Percentiles rank a stretch among this genome's conserved stretches.
These are phyloP conservation scores for Oncorhynchus masou DNA, from an alignment of 2,113 vertebrate species.

Conservation along the genomic window DNA sequence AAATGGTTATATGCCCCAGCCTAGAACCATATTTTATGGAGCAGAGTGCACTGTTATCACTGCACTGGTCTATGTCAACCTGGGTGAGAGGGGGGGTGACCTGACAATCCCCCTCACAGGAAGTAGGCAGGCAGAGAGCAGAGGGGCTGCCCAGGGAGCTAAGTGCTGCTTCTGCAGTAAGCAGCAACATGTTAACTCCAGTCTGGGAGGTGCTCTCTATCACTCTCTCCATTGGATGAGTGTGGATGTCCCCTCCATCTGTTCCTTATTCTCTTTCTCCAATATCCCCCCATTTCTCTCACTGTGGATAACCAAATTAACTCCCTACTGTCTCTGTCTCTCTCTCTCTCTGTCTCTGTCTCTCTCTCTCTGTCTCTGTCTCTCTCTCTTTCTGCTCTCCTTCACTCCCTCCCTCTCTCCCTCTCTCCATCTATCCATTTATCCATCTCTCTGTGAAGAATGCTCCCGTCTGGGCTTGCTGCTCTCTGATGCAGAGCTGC, in stretches of 20 bases:
- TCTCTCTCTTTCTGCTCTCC: too few species aligned
- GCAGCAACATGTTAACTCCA: conserved; percentile 44
- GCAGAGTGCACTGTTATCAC: background rate
- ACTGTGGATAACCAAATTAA: too few species aligned
- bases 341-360: too few species aligned
- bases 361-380: too few species aligned
- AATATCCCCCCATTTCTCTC: too few species aligned
- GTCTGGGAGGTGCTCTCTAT: conserved; percentile 29
- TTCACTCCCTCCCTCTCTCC: too few species aligned
- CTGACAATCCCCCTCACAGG: too few species aligned
- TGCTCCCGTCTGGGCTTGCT: background rate
- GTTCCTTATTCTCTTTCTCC: conserved; percentile 13
- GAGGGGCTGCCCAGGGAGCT: conserved; percentile 17
- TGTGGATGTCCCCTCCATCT: background rate
- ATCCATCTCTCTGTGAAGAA: background rate
- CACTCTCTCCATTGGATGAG: background rate
- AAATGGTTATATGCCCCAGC: background rate
- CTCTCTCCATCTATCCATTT: too few species aligned
- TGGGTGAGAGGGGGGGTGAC: too few species aligned
- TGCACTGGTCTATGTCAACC: conserved; percentile 12
- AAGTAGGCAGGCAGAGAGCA: background rate
- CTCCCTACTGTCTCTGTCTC: background rate
- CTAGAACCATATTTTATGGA: background rate
- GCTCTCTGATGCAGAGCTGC: conserved; percentile 32
- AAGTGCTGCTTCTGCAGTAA: conserved; percentile 11